Evolutionary conservation across 2,888 invertebrate genomes (phyloP), one percentile per base, ranked within the genome.

Genomic region (Pollenia labialis): DNA sequence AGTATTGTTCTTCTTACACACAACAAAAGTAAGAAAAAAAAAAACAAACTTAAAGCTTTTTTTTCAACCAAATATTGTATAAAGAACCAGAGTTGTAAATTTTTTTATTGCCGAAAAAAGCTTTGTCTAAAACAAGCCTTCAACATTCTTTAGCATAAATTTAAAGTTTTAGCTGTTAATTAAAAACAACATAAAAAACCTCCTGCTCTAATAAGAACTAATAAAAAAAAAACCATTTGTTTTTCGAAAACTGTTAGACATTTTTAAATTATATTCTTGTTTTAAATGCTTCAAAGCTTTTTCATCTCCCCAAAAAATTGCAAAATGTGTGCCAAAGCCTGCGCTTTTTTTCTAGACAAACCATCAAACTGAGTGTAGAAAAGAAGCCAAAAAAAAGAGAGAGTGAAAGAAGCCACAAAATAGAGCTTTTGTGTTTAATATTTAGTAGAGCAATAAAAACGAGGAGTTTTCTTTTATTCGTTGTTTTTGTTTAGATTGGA

Each of bases 1-100:
- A 88, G 89, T 87, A 88, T 88, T 89, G 88, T 58, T 77, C 56
- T 66, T 72, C n/a, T 44, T 23, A 42, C 16, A 23, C 56, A 72
- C 10, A 71, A 44, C 52, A 40, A 42, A 42, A 52, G 42, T 46
- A 69, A 58, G 52, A 16, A 32, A 14, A 44, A 16, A 6, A 42
- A 44, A 60, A 69, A 50, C 23, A 4, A 23, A 44, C 4, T 32
- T 52, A 52, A 56, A 76, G 72, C 81, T 81, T 66, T 81, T 23
- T 46, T 12, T 40, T 18, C n/a, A 12, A 48, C 11, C 18, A 10
- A 32, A 0, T 18, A 42, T n/a, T 52, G 52, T 9, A 58, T 16
- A 54, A n/a, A 16, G 56, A 46, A 54, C 48, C 85, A 86, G 85
- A 75, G 85, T 82, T 86, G 85, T 74, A 58, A 60, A 52, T 71